phyloP scores from a whole-genome alignment of 2,113 vertebrate genomes.

The Aramus guarauna region DNA sequence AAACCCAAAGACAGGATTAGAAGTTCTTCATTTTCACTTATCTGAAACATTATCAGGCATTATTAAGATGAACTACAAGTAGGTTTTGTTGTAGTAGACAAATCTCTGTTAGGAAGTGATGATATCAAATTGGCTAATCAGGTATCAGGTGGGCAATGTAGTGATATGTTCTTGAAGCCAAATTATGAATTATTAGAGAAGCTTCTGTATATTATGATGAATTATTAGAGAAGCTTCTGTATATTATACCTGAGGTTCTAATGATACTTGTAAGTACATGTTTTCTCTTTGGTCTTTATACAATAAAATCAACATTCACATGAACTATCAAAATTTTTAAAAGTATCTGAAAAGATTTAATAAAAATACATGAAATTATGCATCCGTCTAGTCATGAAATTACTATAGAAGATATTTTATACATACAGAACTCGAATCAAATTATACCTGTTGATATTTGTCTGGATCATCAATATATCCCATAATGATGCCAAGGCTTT shows the following conservation, averaged over 20 bases:
- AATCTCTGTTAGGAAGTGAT: neutral
- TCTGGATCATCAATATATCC: conserved; percentile 97
- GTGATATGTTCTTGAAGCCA: neutral
- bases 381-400: neutral
- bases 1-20: neutral
- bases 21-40: neutral
- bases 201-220: neutral
- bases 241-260: neutral
- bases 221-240: neutral
- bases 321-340: neutral
- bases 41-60: neutral
- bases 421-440: neutral
- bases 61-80: neutral
- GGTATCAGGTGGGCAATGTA: neutral
- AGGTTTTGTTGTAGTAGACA: neutral
- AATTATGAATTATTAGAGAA: neutral
- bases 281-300: neutral
- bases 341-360: neutral
- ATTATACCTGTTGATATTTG: conserved; percentile 92
- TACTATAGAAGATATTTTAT: neutral
- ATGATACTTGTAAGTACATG: neutral
- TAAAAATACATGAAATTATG: neutral
- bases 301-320: neutral
- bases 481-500: conserved; percentile 97
- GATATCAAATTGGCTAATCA: neutral